phyloP scores from a whole-genome alignment of 2,888 invertebrate species.

The Metalampra italica region DNA sequence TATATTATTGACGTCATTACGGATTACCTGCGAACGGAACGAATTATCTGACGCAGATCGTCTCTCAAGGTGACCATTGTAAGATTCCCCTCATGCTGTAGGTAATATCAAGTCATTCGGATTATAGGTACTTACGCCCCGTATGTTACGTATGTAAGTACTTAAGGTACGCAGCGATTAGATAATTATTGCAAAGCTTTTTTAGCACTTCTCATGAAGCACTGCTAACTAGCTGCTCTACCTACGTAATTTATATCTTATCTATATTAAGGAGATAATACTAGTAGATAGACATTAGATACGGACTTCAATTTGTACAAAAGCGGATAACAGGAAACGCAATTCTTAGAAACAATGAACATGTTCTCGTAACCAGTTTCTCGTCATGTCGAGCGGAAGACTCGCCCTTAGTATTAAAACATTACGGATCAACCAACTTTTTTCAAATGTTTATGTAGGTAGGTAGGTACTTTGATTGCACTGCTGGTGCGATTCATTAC shows the following conservation, averaged over 20 bases:
- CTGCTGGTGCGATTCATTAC: too few species aligned
- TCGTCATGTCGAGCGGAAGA: conserved; percentile 5
- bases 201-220: too few species aligned
- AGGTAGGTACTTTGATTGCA: too few species aligned
- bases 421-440: too few species aligned
- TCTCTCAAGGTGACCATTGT: neutral
- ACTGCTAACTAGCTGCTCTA: too few species aligned
- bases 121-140: neutral
- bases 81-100: neutral
- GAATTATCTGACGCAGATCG: conserved; percentile 4
- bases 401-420: too few species aligned
- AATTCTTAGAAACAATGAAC: conserved; percentile 12
- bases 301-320: neutral
- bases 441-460: too few species aligned
- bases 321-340: conserved; percentile 7
- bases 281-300: neutral
- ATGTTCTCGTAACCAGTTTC: conserved; percentile 13
- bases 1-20: conserved; percentile 1
- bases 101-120: neutral
- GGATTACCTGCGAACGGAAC: neutral
- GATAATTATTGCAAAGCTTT: neutral
- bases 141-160: neutral
- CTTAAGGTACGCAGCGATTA: neutral
- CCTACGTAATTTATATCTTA: neutral
- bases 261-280: neutral